These are phyloP conservation scores for Nixonia krombeini DNA, from an alignment of 1,140 invertebrate genomes.

Conservation along the genomic window DNA sequence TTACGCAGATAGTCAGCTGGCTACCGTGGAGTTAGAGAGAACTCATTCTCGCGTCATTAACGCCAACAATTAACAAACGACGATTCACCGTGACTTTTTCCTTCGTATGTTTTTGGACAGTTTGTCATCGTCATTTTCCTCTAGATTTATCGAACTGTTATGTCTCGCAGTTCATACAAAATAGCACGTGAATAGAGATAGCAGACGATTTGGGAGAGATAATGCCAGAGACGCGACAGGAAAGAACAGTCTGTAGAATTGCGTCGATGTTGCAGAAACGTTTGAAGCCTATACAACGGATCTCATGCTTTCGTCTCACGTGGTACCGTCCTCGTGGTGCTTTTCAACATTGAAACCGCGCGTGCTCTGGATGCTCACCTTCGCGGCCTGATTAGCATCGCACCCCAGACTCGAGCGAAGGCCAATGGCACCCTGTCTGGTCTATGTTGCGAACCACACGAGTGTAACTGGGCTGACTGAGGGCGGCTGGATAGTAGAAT, in stretches of 20 bases:
- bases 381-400: constrained; percentile 61
- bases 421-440: constrained; percentile 64
- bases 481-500: too few species aligned
- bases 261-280: too few species aligned
- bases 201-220: too few species aligned
- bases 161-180: too few species aligned
- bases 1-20: constrained; percentile 36
- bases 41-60: constrained; percentile 49
- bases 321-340: constrained; percentile 41
- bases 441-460: constrained; percentile 37
- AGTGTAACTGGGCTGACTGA: constrained; percentile 37
- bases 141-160: too few species aligned
- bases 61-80: constrained; percentile 57
- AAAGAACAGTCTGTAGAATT: too few species aligned
- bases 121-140: too few species aligned
- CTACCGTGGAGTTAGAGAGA: constrained; percentile 29
- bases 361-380: constrained; percentile 62
- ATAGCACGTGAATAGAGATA: too few species aligned
- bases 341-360: constrained; percentile 53
- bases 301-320: constrained; percentile 53
- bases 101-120: too few species aligned
- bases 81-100: constrained; percentile 52
- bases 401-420: constrained; percentile 56
- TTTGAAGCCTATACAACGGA: constrained; percentile 22
- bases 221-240: too few species aligned